Evolutionary conservation across 2,888 invertebrate species (phyloP), one percentile per base, ranked within the genome.

Genomic region (Chymomyza procnemis): DNA sequence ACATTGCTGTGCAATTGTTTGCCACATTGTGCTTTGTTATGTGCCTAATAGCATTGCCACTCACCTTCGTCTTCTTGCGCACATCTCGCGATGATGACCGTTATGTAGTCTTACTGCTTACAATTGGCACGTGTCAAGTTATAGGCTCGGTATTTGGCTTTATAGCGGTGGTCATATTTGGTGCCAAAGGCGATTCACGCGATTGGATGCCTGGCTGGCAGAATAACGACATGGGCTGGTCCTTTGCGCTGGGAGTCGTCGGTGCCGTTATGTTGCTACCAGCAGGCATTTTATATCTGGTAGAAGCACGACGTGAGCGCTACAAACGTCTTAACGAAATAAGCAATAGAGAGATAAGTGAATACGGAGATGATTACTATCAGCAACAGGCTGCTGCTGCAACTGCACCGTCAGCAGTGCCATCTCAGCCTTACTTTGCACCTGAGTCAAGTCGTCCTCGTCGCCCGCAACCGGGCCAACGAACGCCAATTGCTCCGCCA

Each of bases 131-230:
- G 1, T 94, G 94, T 74, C 92, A 96, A 66, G 92, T 95, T 47
- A 91, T 95, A 68, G 94, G 95, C 94, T 97, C 95, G 14, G 88
- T 96, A 54, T 95, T 95, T 78, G 97, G 97, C 9, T 92, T 97
- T 1, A 94, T 97, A 86, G 94, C 97, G 0, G 95, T 97, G 0
- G 93, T 96, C 2, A 95, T 96, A 66, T 99, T 99, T 91, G 98
- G 98, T 47, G 95, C 95, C 0, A 93, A 95, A 89, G 98, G 97
- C 3, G 97, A 98, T 91, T 95, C 96, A 4, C 93, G 98, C 75
- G 97, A 96, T 87, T 97, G 98, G 96, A 97, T 99, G 96, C 98
- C 98, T 0, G 94, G 97, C 85, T 97, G 98, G 96, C 96, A 98
- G 85, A 96, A 97, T 89, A 99, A 99, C 91, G 96, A 97, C 89